phyloP scores from a whole-genome alignment of 2,888 invertebrate genomes.

The Tetranychus truncatus region DNA sequence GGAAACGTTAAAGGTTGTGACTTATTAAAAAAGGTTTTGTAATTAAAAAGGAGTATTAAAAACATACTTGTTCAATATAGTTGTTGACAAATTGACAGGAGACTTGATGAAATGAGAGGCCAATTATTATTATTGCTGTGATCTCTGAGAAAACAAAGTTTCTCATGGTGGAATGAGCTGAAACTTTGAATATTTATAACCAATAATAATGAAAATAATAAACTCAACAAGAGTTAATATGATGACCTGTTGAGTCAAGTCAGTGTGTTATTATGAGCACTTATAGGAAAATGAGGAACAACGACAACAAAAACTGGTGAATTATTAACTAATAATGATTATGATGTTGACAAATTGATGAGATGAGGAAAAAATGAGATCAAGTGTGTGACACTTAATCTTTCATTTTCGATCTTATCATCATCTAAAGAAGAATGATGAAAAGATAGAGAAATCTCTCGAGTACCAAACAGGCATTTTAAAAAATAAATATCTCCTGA shows the following conservation, averaged over 20 bases:
- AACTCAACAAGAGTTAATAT: too few relatives aligned
- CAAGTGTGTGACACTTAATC: neutral
- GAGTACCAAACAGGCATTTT: too few relatives aligned
- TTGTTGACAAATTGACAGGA: neutral
- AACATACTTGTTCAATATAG: neutral
- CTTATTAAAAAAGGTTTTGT: neutral
- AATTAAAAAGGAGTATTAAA: neutral
- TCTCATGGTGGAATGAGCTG: too few relatives aligned
- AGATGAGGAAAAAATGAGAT: neutral
- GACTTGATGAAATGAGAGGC: neutral
- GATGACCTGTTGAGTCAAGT: too few relatives aligned
- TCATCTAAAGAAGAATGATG: neutral
- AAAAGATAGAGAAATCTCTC: too few relatives aligned
- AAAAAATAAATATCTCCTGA: too few relatives aligned
- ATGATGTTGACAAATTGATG: conserved; percentile 5
- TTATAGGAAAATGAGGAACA: neutral
- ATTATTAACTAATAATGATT: conserved; percentile 2
- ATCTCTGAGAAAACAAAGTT: neutral
- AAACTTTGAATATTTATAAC: too few relatives aligned
- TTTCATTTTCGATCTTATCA: neutral
- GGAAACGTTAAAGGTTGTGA: too few relatives aligned
- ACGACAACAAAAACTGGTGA: neutral
- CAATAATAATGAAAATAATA: too few relatives aligned
- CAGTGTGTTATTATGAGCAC: too few relatives aligned
- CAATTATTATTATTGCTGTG: neutral